Evolutionary conservation across 2,888 invertebrate species (phyloP).

Genomic region (Nomada fucata): DNA sequence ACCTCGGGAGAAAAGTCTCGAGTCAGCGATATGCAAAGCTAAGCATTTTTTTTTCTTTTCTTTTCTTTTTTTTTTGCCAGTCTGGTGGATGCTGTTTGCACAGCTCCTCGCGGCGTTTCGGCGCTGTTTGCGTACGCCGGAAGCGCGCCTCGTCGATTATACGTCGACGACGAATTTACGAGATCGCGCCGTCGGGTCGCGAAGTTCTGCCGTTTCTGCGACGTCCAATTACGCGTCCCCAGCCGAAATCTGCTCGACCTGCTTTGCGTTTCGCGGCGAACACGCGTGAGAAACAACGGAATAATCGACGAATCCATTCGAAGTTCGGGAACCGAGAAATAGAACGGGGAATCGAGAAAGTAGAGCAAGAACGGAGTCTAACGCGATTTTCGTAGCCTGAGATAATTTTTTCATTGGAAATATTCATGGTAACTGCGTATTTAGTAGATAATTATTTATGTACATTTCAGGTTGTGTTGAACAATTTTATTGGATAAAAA

Average conservation of each 20-base stretch:
- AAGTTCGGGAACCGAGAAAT: neutral
- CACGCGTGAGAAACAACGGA: conserved; percentile 17
- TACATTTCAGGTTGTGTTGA: too few relatives aligned
- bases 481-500: too few relatives aligned
- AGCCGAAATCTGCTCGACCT: neutral
- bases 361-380: neutral
- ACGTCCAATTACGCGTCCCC: conserved; percentile 12
- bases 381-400: too few relatives aligned
- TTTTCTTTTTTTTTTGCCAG: conserved; percentile 1
- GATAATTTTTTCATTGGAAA: too few relatives aligned
- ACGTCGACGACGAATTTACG: conserved; percentile 60
- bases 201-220: conserved; percentile 9
- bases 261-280: conserved; percentile 4
- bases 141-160: conserved; percentile 54
- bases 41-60: neutral
- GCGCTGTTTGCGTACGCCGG: conserved; percentile 54
- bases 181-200: conserved; percentile 6
- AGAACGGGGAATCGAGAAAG: neutral
- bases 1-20: conserved; percentile 23
- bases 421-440: too few relatives aligned
- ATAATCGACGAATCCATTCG: conserved; percentile 30
- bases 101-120: conserved; percentile 53
- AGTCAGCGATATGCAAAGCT: conserved; percentile 63
- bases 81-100: conserved; percentile 51
- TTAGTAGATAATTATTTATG: too few relatives aligned